Conservation (phyloP, 1,140 invertebrate species). For the Lordiphosa stackelbergi region DNA sequence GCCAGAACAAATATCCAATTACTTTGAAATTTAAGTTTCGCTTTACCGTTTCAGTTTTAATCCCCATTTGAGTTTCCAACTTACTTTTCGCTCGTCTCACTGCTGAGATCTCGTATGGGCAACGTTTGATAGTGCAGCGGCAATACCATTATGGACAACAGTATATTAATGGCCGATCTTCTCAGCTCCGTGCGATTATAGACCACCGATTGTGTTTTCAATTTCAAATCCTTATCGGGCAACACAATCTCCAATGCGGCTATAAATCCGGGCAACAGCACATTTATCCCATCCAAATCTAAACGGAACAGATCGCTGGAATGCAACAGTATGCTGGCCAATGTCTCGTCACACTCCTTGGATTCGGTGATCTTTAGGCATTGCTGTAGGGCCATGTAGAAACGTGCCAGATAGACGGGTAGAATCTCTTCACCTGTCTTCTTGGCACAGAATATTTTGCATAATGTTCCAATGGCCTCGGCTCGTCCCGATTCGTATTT, state of each 20-base stretch:
- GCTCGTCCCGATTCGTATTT: constrained; percentile 91
- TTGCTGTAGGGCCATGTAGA: constrained; percentile 94
- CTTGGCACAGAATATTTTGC: constrained; percentile 96
- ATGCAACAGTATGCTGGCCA: constrained; percentile 89
- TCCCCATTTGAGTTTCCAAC: constrained; percentile 7
- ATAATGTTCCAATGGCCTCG: constrained; percentile 95
- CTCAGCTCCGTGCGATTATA: constrained; percentile 88
- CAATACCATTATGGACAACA: constrained; percentile 92
- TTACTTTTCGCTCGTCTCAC: constrained; percentile 78
- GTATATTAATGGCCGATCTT: constrained; percentile 91
- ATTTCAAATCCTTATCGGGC: constrained; percentile 85
- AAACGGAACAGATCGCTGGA: constrained; percentile 89
- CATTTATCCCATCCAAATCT: constrained; percentile 94
- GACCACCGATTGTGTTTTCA: constrained; percentile 79
- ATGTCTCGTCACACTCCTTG: constrained; percentile 84
- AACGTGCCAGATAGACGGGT: constrained; percentile 95
- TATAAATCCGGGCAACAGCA: constrained; percentile 92
- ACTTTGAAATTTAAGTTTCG: no score
- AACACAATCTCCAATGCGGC: constrained; percentile 92
- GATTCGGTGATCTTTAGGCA: constrained; percentile 85
- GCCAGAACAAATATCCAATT: no score
- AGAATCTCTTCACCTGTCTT: constrained; percentile 97
- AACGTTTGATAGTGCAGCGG: constrained; percentile 94
- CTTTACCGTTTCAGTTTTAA: background rate
- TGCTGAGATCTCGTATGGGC: constrained; percentile 85